A percentile compares a stretch with the other conserved stretches of the same genome.
phyloP scores from a whole-genome alignment of 2,113 vertebrate genomes.

The Climacteris rufus region DNA sequence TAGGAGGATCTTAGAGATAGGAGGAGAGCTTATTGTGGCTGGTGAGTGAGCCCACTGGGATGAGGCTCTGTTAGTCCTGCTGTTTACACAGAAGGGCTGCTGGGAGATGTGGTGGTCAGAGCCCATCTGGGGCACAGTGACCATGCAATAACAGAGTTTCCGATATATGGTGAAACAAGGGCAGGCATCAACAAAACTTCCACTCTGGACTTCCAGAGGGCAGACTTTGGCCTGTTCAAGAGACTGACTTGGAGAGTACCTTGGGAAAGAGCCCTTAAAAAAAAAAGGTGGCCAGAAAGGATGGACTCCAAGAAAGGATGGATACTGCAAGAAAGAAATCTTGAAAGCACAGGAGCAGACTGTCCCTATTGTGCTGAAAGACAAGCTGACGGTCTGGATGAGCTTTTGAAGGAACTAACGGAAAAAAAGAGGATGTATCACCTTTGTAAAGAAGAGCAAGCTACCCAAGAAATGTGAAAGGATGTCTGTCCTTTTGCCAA shows the following conservation, averaged over 20 bases:
- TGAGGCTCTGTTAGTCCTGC: background rate
- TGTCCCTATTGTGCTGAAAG: background rate
- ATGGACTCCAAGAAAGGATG: background rate
- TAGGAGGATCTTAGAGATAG: background rate
- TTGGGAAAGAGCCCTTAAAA: background rate
- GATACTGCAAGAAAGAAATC: background rate
- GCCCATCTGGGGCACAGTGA: accelerated
- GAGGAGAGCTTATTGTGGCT: background rate
- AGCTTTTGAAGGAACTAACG: background rate
- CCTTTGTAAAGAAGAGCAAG: background rate
- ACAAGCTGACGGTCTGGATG: background rate
- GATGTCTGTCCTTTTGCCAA: background rate
- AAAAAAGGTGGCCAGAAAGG: background rate
- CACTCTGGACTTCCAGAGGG: background rate
- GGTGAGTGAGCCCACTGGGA: accelerated
- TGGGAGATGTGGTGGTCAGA: background rate
- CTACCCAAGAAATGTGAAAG: background rate
- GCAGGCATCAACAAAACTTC: background rate
- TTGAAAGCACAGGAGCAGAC: background rate
- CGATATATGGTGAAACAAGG: background rate
- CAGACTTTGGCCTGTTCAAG: background rate
- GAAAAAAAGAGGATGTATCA: background rate
- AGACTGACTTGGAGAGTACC: background rate
- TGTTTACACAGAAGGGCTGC: background rate
- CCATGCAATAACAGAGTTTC: background rate